phyloP scores from a whole-genome alignment of 53 echinoderm and acorn worm genomes.

The Luidia sarsii region DNA sequence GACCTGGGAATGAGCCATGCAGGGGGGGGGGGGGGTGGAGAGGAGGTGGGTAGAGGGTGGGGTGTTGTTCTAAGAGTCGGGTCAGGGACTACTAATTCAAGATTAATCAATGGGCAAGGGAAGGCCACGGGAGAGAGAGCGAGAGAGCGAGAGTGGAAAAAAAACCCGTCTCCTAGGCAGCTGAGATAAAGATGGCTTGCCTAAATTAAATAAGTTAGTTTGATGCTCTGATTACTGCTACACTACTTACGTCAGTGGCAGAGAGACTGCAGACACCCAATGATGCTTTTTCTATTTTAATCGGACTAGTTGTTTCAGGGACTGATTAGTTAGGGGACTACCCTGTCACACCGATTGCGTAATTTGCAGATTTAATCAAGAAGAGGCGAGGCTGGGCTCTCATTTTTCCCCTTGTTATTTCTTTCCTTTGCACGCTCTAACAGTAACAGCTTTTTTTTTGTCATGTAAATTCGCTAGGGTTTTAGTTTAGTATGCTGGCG shows the following conservation, averaged over 20 bases:
- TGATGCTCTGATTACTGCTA: constrained; percentile 22
- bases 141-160: not conserved
- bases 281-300: constrained; percentile 9
- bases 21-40: not conserved
- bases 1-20: constrained; percentile 12
- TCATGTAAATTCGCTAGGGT: too few relatives aligned
- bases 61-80: not conserved
- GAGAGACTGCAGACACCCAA: constrained; percentile 7
- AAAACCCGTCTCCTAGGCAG: not conserved
- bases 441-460: too few relatives aligned
- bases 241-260: too few relatives aligned
- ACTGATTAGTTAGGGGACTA: constrained; percentile 1
- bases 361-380: constrained; percentile 11
- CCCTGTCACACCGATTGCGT: not conserved
- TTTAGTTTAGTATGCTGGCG: too few relatives aligned
- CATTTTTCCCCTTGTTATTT: too few relatives aligned
- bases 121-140: too few relatives aligned
- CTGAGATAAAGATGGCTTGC: not conserved
- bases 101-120: constrained; percentile 32
- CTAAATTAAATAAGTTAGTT: constrained; percentile 19
- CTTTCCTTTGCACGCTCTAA: too few relatives aligned
- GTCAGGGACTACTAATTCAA: constrained; percentile 14
- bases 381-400: not conserved
- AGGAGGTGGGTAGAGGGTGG: not conserved
- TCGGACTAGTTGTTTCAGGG: constrained; percentile 7